Evolutionary conservation across 1,140 invertebrate species (phyloP).

Genomic region (Dendroctonus ponderosae): DNA sequence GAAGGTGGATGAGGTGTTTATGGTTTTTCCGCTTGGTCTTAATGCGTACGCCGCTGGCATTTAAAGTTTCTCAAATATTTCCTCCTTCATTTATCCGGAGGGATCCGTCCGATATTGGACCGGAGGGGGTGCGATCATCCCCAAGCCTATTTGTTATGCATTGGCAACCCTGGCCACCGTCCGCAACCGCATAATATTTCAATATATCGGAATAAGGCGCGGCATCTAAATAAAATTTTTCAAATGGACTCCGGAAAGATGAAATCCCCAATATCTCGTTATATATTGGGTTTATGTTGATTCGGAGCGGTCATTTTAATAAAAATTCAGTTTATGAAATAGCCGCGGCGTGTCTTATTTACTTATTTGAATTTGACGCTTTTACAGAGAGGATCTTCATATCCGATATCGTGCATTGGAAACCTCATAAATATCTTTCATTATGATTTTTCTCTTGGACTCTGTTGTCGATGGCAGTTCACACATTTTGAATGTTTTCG

Average conservation of each 20-base stretch:
- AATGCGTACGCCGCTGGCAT: conserved; percentile 3
- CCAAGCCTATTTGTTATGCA: conserved; percentile 46
- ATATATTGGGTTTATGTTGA: conserved; percentile 36
- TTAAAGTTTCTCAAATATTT: conserved; percentile 17
- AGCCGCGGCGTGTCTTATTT: conserved; percentile 20
- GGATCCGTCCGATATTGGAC: conserved; percentile 21
- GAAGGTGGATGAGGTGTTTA: too few species aligned
- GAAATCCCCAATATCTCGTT: conserved; percentile 34
- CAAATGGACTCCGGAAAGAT: conserved; percentile 38
- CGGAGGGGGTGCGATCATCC: conserved; percentile 30
- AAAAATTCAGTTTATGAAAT: conserved; percentile 33
- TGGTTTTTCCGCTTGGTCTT: neutral
- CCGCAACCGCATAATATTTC: conserved; percentile 46
- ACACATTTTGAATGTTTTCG: too few species aligned
- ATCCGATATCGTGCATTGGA: too few species aligned
- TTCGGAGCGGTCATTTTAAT: conserved; percentile 34
- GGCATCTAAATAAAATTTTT: conserved; percentile 44
- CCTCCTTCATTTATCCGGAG: conserved; percentile 28
- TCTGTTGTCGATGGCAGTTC: too few species aligned
- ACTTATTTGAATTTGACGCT: conserved; percentile 11
- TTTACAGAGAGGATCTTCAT: neutral
- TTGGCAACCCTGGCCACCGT: conserved; percentile 45
- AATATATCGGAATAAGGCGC: conserved; percentile 42
- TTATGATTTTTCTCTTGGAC: too few species aligned
- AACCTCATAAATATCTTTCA: too few species aligned